Evolutionary conservation across 1,140 invertebrate genomes (phyloP).

Genomic region (Leptopilina boulardi): DNA sequence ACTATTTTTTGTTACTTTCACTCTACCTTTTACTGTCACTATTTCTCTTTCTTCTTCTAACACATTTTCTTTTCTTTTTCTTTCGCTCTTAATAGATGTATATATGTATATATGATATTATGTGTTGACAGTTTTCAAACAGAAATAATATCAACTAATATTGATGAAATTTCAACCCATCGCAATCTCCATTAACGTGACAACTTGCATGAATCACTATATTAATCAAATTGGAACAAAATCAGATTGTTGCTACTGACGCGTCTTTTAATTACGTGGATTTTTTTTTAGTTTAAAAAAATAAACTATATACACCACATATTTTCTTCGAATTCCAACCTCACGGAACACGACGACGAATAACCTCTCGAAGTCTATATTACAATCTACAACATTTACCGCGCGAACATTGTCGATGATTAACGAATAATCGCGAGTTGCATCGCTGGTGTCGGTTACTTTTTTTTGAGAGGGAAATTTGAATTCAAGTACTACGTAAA

Average conservation of each 20-base stretch:
- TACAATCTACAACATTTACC: not conserved
- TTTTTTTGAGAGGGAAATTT: too few species aligned
- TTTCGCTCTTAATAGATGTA: constrained; percentile 29
- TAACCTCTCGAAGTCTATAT: not conserved
- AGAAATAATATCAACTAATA: not conserved
- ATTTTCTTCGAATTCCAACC: not conserved
- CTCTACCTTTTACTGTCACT: constrained; percentile 40
- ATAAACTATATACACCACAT: constrained; percentile 4
- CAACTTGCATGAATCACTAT: not conserved
- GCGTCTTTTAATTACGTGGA: constrained; percentile 11
- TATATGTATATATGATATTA: too few species aligned
- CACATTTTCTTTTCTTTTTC: constrained; percentile 41
- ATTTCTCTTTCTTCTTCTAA: constrained; percentile 22
- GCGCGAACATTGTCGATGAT: not conserved
- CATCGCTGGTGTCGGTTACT: too few species aligned
- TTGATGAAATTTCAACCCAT: constrained; percentile 9
- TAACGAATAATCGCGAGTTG: not conserved
- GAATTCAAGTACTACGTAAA: too few species aligned
- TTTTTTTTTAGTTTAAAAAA: constrained; percentile 29
- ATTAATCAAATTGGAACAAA: not conserved
- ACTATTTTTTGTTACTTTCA: constrained; percentile 50
- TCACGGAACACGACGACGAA: not conserved
- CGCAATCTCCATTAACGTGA: not conserved
- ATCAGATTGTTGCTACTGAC: not conserved
- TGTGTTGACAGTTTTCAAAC: constrained; percentile 50